These are phyloP conservation scores for Dunckerocampus dactyliophorus DNA, from an alignment of 2,113 vertebrate genomes.

Conservation along the genomic window DNA sequence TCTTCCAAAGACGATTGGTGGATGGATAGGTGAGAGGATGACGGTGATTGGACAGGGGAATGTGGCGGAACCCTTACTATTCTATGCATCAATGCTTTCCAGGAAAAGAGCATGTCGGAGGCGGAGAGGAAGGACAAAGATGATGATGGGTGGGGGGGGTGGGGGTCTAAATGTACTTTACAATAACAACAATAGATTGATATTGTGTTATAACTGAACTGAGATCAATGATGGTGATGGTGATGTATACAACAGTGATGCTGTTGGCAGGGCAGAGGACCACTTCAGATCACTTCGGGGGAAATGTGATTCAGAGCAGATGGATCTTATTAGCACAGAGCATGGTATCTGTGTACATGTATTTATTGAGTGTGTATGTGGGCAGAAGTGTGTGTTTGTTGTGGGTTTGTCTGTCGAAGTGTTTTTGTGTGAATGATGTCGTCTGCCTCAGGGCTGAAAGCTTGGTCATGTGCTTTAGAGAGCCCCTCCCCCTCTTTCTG, in stretches of 20 bases:
- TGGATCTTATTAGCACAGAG: slow-evolving; percentile 38
- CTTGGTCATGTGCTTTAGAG: background rate
- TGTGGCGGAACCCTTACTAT: slow-evolving; percentile 45
- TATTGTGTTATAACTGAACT: too few relatives aligned
- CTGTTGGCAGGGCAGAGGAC: slow-evolving; percentile 12
- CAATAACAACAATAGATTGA: background rate
- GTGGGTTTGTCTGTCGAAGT: background rate
- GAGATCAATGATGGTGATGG: background rate
- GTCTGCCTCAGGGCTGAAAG: slow-evolving; percentile 2
- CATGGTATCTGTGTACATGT: slow-evolving; percentile 9
- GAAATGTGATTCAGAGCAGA: slow-evolving; percentile 34
- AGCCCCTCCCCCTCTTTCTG: background rate
- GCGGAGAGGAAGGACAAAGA: slow-evolving; percentile 36
- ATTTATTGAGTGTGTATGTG: slow-evolving; percentile 4
- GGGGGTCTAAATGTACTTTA: background rate
- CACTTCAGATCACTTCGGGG: slow-evolving; percentile 27
- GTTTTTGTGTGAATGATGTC: background rate
- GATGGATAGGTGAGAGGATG: slow-evolving; percentile 31
- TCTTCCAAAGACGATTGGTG: slow-evolving; percentile 39
- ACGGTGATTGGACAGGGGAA: slow-evolving; percentile 38
- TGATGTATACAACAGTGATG: slow-evolving; percentile 4
- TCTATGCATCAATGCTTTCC: slow-evolving; percentile 57
- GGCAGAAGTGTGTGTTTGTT: background rate
- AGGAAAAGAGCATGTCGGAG: slow-evolving; percentile 41
- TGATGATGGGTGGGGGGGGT: slow-evolving; percentile 29